Conservation (phyloP, 2,113 vertebrate genomes). For the Nesospiza acunhae region DNA sequence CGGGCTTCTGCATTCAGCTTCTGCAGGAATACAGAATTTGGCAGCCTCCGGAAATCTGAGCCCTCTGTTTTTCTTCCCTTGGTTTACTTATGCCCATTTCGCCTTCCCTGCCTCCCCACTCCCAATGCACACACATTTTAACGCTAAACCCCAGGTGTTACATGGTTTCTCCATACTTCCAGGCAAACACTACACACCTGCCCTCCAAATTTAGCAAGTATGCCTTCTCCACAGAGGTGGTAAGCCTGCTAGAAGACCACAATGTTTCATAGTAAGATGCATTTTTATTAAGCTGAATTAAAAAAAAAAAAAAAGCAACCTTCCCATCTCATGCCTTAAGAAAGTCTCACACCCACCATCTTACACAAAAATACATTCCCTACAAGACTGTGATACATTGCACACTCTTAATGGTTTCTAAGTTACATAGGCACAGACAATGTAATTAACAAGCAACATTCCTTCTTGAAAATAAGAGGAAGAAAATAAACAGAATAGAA, state of each 20-base stretch:
- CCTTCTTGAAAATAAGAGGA: background rate
- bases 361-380: background rate
- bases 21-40: constrained; percentile 21
- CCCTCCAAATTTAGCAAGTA: background rate
- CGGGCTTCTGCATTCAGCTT: background rate
- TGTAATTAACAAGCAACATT: constrained; percentile 24
- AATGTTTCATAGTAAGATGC: background rate
- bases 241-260: background rate
- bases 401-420: constrained; percentile 30
- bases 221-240: background rate
- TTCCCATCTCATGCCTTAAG: background rate
- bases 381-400: background rate
- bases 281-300: background rate
- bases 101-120: background rate
- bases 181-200: background rate
- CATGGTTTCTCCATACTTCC: constrained; percentile 13
- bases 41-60: constrained; percentile 49
- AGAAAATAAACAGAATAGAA: background rate
- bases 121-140: background rate
- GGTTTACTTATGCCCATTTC: constrained; percentile 31
- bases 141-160: background rate
- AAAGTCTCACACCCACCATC: background rate
- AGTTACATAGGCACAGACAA: background rate
- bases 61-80: constrained; percentile 34
- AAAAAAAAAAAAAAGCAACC: background rate